phyloP scores from a whole-genome alignment of 1,140 invertebrate genomes.

The Limonius californicus region DNA sequence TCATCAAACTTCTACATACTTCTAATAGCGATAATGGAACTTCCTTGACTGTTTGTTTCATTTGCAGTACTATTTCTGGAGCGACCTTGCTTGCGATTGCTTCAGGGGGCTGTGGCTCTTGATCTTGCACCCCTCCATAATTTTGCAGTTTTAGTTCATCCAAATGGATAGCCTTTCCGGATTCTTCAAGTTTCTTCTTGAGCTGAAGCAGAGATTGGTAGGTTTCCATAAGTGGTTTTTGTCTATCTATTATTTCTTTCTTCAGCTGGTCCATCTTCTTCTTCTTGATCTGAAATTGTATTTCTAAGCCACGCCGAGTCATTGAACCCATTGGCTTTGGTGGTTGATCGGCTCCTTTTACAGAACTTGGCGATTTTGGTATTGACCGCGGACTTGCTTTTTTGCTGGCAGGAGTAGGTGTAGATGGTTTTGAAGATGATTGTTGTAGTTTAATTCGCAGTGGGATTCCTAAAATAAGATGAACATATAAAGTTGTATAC shows the following conservation, averaged over 20 bases:
- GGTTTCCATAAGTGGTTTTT: conserved; percentile 37
- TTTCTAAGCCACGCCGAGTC: background rate
- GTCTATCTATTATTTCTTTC: conserved; percentile 37
- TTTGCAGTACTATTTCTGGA: conserved; percentile 28
- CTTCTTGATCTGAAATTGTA: conserved; percentile 35
- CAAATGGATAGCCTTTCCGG: conserved; percentile 29
- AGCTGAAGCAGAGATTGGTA: conserved; percentile 35
- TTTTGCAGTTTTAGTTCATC: conserved; percentile 19
- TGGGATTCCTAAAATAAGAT: background rate
- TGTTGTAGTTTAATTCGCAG: background rate
- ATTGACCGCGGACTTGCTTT: background rate
- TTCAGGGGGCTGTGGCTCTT: background rate
- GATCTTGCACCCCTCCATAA: background rate
- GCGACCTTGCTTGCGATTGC: conserved; percentile 10
- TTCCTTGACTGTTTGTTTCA: conserved; percentile 35
- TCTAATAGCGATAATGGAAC: conserved; percentile 33
- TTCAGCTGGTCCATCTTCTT: conserved; percentile 40
- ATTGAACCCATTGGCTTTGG: background rate
- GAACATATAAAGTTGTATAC: background rate
- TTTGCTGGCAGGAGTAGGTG: background rate
- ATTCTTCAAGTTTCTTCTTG: conserved; percentile 39
- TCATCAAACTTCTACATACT: conserved; percentile 33
- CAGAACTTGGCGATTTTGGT: background rate
- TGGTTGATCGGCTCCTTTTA: background rate
- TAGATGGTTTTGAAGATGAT: background rate